phyloP scores from a whole-genome alignment of 1,140 invertebrate genomes.

The Trichonephila inaurata region DNA sequence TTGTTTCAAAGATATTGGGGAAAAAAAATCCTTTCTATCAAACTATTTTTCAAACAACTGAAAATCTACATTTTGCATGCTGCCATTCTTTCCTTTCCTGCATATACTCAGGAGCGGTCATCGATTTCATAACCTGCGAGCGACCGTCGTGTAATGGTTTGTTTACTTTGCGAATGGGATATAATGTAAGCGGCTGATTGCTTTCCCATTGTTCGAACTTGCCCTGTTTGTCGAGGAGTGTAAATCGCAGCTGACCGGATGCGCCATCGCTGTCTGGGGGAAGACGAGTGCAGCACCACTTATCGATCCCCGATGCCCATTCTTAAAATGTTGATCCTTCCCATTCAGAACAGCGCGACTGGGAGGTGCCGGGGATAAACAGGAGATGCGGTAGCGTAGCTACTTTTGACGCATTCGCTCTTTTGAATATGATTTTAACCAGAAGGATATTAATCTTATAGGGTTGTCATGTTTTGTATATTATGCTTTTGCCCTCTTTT shows the following conservation, averaged over 20 bases:
- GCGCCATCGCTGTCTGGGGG: constrained; percentile 23
- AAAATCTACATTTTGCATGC: no score
- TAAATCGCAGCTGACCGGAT: constrained; percentile 9
- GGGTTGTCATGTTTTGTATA: no score
- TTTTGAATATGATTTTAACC: no score
- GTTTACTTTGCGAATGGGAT: not conserved
- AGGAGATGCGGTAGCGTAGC: no score
- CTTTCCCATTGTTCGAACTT: not conserved
- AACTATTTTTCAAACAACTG: no score
- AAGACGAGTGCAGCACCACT: constrained; percentile 18
- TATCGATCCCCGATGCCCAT: not conserved
- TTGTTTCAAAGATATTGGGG: no score
- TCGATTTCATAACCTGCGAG: not conserved
- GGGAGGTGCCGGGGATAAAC: not conserved
- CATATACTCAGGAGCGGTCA: not conserved
- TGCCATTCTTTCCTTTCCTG: no score
- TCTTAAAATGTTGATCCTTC: not conserved
- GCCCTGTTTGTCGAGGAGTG: no score
- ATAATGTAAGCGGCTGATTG: not conserved
- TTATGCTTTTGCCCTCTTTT: no score
- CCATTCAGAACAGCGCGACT: constrained; percentile 22
- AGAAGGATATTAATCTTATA: no score
- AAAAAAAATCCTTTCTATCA: no score
- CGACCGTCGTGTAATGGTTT: constrained; percentile 4
- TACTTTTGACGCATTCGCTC: no score